Conservation (phyloP, 2,113 vertebrate genomes). For the Perca fluviatilis region DNA sequence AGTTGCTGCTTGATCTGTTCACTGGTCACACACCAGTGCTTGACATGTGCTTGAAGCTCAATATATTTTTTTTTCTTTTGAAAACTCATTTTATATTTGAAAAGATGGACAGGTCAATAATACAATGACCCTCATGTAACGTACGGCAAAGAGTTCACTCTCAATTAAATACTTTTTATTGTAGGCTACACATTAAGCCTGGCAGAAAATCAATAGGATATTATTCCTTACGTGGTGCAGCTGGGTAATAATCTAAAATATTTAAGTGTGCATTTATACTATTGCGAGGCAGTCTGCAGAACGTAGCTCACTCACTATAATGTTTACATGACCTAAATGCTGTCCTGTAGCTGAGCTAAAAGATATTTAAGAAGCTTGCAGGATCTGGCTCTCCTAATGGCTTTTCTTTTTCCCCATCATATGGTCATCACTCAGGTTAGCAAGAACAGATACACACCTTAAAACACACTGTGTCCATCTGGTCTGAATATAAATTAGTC, state of each 20-base stretch:
- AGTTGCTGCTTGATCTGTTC: neutral
- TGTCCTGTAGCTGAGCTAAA: slow-evolving; percentile 27
- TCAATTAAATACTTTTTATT: slow-evolving; percentile 47
- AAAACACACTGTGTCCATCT: slow-evolving; percentile 23
- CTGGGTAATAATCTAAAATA: slow-evolving; percentile 44
- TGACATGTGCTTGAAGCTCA: too few species aligned
- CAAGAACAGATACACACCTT: slow-evolving; percentile 16
- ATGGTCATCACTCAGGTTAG: slow-evolving; percentile 20
- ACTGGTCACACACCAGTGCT: neutral
- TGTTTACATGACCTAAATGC: slow-evolving; percentile 26
- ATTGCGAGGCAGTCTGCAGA: slow-evolving; percentile 5
- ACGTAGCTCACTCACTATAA: neutral
- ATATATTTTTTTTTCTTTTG: neutral
- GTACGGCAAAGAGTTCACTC: slow-evolving; percentile 8
- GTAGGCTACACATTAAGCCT: slow-evolving; percentile 30
- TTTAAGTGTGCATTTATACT: slow-evolving; percentile 38
- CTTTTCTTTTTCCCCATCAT: slow-evolving; percentile 6
- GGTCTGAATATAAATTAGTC: slow-evolving; percentile 25
- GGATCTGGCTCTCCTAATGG: slow-evolving; percentile 24
- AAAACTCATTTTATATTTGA: slow-evolving; percentile 16
- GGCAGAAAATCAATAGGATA: slow-evolving; percentile 54
- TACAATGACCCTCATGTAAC: neutral
- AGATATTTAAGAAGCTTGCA: slow-evolving; percentile 20
- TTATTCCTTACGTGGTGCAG: slow-evolving; percentile 39
- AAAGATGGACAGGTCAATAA: slow-evolving; percentile 2